Base-by-base conservation (phyloP, 2,888 invertebrate genomes). In the Mallateleia sp. region DNA sequence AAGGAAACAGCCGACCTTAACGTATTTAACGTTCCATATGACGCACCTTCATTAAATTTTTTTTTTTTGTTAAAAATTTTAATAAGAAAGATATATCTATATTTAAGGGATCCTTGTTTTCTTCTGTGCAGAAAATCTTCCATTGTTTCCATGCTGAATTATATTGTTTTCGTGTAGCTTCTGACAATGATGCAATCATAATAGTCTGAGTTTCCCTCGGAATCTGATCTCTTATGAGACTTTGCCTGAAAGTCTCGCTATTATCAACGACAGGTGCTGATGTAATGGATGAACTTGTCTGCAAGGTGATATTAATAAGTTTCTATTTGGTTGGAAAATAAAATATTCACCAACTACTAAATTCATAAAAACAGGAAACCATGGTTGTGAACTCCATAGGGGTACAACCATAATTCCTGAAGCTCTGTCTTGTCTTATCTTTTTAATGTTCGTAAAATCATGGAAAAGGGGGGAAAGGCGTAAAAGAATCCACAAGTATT, bases 191-290 rank as follows among this genome's bases (percentile, higher is more conserved):
- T 1, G 85, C 56, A 7, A 90, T 20, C 42, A 90, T 77, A 34
- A 89, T 88, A 9, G 86, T 64, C 5, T 75, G 66, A 24, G 85
- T 42, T 58, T 60, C 64, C 97, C 28, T 97, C 97, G 11, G 97
- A 97, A 52, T 97, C 96, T 60, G 22, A 24, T 52, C 56, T 60
- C 42, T 58, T 18, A 47, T 47, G 20, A 60, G 60, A 28, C 58
- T 60, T 60, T 72, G 45, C 72, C 72, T 45, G 58, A 60, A 72
- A 72, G 18, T 60, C 20, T 72, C 32, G 60, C 75, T 34, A 28
- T 34, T 45, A 52, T 62, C 18, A 75, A 32, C 18, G 75, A 60
- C 32, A 75, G 75, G 20, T 64, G 75, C 38, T 64, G 52, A 20
- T 47, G 20, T 25, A 66, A 54, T 2, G 72, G 81, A 56, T 81